Evolutionary conservation across 2,797 vertebrate species (phyloP).

Genomic region (Anabacerthia variegaticeps): DNA sequence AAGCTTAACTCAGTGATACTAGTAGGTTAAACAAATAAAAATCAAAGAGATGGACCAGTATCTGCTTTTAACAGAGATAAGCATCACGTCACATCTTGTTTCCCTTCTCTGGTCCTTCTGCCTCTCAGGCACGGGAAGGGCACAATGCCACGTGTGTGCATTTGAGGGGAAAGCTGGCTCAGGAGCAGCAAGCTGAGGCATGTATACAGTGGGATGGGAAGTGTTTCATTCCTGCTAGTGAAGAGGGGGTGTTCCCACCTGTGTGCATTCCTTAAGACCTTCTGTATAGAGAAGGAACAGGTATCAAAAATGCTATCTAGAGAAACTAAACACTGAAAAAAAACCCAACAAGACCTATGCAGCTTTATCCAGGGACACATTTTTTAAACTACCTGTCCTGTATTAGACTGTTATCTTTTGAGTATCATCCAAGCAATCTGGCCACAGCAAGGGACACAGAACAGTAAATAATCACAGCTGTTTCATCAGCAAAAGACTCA

Average conservation of each 20-base stretch:
- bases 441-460: fast-evolving
- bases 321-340: neutral
- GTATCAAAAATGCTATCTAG: neutral
- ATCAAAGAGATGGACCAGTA: neutral
- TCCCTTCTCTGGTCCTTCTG: neutral
- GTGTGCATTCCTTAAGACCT: neutral
- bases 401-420: neutral
- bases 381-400: neutral
- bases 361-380: neutral
- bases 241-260: neutral
- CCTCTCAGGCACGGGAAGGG: neutral
- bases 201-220: neutral
- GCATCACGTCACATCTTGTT: neutral
- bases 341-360: neutral
- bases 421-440: neutral
- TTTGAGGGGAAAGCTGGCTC: neutral
- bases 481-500: neutral
- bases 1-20: neutral
- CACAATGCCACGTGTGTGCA: fast-evolving
- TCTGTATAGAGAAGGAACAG: neutral
- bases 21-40: neutral
- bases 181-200: neutral
- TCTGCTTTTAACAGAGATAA: neutral
- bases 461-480: neutral
- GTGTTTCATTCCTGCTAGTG: neutral